These are phyloP conservation scores for Xanthia icteritia DNA, from an alignment of 2,888 invertebrate genomes.

Conservation along the genomic window DNA sequence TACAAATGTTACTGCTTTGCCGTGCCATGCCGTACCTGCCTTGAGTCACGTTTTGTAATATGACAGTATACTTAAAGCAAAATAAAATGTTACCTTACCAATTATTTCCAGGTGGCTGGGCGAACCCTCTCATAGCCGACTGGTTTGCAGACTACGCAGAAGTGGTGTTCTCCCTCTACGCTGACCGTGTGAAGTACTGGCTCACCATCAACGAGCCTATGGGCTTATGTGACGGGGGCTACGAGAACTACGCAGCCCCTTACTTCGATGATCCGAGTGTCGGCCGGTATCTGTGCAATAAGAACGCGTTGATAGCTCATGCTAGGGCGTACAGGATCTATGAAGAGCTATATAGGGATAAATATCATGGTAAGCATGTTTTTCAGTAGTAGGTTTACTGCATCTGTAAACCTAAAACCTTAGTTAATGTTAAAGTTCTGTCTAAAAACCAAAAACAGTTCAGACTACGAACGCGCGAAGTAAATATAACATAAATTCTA, in stretches of 20 bases:
- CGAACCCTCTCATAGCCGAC: constrained; percentile 90
- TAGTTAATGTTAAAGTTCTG: background rate
- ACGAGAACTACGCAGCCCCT: constrained; percentile 43
- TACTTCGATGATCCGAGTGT: constrained; percentile 41
- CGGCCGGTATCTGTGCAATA: constrained; percentile 73
- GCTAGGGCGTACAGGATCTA: constrained; percentile 90
- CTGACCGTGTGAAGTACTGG: constrained; percentile 91
- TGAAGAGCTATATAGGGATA: constrained; percentile 84
- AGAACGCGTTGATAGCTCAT: constrained; percentile 92
- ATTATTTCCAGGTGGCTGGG: constrained; percentile 90
- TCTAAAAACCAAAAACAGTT: no score
- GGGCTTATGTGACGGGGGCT: constrained; percentile 55
- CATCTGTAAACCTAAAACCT: no score
- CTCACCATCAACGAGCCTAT: constrained; percentile 93
- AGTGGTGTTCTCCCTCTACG: constrained; percentile 88
- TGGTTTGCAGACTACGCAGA: constrained; percentile 91
- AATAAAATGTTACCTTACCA: background rate
- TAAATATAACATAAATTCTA: no score
- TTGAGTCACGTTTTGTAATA: no score
- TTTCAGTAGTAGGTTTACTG: background rate
- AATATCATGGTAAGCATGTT: constrained; percentile 80
- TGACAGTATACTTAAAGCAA: background rate
- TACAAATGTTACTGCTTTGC: background rate
- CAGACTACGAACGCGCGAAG: no score
- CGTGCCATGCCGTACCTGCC: background rate